Evolutionary conservation across 1,140 invertebrate genomes (phyloP), one percentile per base, ranked within the genome.

Genomic region (Drosophila pectinifera): DNA sequence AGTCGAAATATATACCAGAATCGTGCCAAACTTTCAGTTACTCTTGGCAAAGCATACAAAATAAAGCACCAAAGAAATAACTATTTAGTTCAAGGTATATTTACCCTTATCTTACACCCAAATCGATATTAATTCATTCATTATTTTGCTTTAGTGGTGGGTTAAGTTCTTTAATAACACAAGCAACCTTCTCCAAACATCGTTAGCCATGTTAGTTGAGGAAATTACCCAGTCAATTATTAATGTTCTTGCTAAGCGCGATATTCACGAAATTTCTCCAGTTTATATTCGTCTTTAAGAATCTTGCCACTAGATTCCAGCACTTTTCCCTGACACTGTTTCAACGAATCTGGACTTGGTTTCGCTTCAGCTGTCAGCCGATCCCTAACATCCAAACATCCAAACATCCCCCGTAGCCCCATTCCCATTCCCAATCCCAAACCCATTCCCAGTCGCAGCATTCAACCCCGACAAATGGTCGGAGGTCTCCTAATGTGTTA

Each of bases 401-500:
- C 20, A 34, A 38, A 38, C 51, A 54, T 38, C 31, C 51, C 51
- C 18, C 51, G 18, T 4, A 22, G 31, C 51, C 51, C 51, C 51
- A 38, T 20, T 53, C 8, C 10, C 57, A 11, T 13, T 26, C 13
- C 36, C 36, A 14, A 10, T 31, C 18, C 31, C 31, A 36, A 10
- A 4, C 49, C 28, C 51, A 22, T 20, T 53, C 10, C 49, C 31
- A 36, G 5, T 7, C 49, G 49, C 31, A 36, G 18, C 49, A 2
- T 53, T 53, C 49, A 53, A 42, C 28, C 24, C 54, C 45, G 8
- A 8, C 11, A 22, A 63, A 26, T 42, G 20, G 18, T 31, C 14
- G 45, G 28, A 58, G 46, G 46, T 10, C 45, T 28, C 55, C 70
- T 88, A 88, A 88, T 88, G 83, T 88, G 83, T 88, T 88, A 88